Percentiles rank a stretch among this genome's conserved stretches.
Conservation (phyloP, 2,888 invertebrate genomes). For the Leucophenga maculata region DNA sequence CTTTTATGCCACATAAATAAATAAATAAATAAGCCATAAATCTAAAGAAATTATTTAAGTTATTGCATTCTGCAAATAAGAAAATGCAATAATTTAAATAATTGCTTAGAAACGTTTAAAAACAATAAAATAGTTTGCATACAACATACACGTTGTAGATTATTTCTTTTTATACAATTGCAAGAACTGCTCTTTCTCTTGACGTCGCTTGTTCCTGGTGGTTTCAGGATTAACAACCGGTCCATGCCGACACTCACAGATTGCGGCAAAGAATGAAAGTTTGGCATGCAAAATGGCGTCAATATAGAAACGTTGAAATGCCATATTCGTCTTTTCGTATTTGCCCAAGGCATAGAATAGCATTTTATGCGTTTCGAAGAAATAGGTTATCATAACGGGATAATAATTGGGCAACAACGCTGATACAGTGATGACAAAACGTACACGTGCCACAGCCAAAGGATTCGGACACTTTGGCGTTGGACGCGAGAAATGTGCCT, state of each 20-base stretch:
- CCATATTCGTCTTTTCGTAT: conserved; percentile 37
- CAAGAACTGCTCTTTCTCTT: no score
- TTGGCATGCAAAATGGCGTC: conserved; percentile 61
- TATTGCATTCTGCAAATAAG: no score
- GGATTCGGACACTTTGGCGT: conserved; percentile 67
- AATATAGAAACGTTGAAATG: conserved; percentile 61
- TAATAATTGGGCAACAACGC: conserved; percentile 49
- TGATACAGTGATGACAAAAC: conserved; percentile 61
- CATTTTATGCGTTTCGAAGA: conserved; percentile 64
- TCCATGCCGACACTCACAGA: conserved; percentile 58
- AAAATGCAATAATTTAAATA: no score
- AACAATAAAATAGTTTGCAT: no score
- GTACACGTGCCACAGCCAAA: conserved; percentile 66
- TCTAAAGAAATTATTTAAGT: no score
- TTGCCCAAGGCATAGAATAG: conserved; percentile 56
- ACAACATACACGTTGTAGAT: no score
- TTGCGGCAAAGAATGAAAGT: conserved; percentile 56
- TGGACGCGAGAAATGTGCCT: conserved; percentile 66
- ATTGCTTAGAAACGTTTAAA: no score
- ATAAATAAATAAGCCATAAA: no score
- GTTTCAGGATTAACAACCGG: conserved; percentile 40
- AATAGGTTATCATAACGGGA: conserved; percentile 66
- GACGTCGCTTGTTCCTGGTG: not conserved
- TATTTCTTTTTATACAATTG: no score
- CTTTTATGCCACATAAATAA: no score